These are phyloP conservation scores for Thecophora atra DNA, from an alignment of 2,888 invertebrate genomes.

Conservation along the genomic window DNA sequence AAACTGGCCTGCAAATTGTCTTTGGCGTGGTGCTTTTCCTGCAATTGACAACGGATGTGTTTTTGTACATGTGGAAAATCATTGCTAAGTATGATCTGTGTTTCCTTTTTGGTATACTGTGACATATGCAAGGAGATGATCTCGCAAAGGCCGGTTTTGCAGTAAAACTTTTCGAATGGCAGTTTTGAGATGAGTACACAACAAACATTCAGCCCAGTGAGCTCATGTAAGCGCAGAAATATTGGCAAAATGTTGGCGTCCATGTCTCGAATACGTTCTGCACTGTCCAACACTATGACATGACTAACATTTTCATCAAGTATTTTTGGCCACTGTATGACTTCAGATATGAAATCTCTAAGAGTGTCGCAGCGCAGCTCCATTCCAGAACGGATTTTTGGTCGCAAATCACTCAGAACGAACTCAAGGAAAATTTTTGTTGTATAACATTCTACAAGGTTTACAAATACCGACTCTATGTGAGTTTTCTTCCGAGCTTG, in stretches of 20 bases:
- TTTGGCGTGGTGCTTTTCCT: constrained; percentile 38
- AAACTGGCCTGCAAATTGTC: constrained; percentile 46
- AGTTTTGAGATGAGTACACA: constrained; percentile 81
- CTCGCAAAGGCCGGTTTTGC: constrained; percentile 75
- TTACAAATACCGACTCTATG: constrained; percentile 69
- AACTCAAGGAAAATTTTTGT: constrained; percentile 80
- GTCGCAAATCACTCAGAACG: constrained; percentile 70
- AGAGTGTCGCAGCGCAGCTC: constrained; percentile 73
- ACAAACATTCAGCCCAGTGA: constrained; percentile 77
- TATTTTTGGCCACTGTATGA: constrained; percentile 59
- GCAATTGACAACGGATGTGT: constrained; percentile 24
- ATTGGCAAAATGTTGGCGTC: constrained; percentile 78
- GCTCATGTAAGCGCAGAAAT: constrained; percentile 78
- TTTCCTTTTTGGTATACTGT: constrained; percentile 82
- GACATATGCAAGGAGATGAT: constrained; percentile 80
- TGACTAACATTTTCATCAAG: constrained; percentile 55
- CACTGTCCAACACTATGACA: constrained; percentile 81
- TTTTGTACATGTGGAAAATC: constrained; percentile 55
- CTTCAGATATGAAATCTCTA: constrained; percentile 72
- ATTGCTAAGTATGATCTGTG: constrained; percentile 67
- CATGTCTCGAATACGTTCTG: constrained; percentile 80
- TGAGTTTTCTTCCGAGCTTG: constrained; percentile 70
- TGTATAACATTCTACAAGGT: constrained; percentile 85
- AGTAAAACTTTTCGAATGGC: constrained; percentile 81
- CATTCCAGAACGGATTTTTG: not conserved